Conservation (phyloP, 2,797 vertebrate species). For the Neoniphon sammara region DNA sequence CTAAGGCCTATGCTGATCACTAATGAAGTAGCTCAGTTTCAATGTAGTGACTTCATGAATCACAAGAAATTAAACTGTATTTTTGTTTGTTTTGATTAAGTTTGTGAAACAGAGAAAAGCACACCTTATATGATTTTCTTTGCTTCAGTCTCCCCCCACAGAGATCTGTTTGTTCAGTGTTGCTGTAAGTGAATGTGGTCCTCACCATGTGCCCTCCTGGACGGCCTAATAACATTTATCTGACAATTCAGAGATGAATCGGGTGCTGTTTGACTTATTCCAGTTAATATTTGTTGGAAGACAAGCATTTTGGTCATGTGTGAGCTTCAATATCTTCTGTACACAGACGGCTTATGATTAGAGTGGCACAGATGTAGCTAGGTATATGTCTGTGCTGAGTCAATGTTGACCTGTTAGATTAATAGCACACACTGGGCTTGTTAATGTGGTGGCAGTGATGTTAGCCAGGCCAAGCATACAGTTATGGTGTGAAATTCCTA, state of each 20-base stretch:
- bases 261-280: conserved; percentile 45
- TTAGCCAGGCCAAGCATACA: conserved; percentile 42
- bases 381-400: background rate
- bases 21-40: too few species aligned
- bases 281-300: conserved; percentile 25
- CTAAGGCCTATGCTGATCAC: too few species aligned
- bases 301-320: conserved; percentile 49
- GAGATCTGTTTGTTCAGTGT: background rate
- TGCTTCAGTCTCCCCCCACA: background rate
- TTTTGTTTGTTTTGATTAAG: too few species aligned
- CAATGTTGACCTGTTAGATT: conserved; percentile 61
- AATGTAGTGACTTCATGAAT: too few species aligned
- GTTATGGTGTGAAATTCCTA: conserved; percentile 24
- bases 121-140: too few species aligned
- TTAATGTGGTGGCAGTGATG: conserved; percentile 17
- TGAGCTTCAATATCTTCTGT: conserved; percentile 56
- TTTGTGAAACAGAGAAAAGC: too few species aligned
- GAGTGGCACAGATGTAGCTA: conserved; percentile 13
- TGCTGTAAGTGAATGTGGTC: background rate
- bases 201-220: background rate
- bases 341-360: conserved; percentile 62
- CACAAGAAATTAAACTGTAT: too few species aligned
- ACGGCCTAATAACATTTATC: conserved; percentile 8
- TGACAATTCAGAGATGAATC: conserved; percentile 14
- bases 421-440: conserved; percentile 57